Percentiles rank a stretch among this genome's conserved stretches.
These are phyloP conservation scores for Eucera pruinosa DNA, from an alignment of 2,888 invertebrate genomes.

Conservation along the genomic window DNA sequence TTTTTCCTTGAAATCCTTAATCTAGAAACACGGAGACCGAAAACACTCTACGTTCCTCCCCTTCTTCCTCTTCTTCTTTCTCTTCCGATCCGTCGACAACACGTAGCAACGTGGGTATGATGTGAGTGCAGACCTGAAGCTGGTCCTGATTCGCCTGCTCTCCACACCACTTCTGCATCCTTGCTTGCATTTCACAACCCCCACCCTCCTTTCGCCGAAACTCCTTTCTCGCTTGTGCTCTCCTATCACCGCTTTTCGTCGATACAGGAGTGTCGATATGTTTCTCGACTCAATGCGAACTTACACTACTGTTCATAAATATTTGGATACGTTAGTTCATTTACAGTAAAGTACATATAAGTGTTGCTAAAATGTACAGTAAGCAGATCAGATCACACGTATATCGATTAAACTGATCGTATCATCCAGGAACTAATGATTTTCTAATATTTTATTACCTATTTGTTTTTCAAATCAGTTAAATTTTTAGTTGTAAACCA, in stretches of 20 bases:
- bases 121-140: slow-evolving; percentile 75
- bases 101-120: slow-evolving; percentile 72
- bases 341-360: no score
- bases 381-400: no score
- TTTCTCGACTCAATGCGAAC: not conserved
- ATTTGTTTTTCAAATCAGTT: no score
- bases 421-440: no score
- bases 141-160: slow-evolving; percentile 79
- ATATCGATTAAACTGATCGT: no score
- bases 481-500: no score
- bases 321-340: no score
- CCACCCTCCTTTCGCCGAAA: slow-evolving; percentile 77
- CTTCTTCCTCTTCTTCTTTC: slow-evolving; percentile 25
- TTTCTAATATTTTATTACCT: no score
- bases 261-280: slow-evolving; percentile 21
- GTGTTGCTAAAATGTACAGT: no score
- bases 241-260: slow-evolving; percentile 47
- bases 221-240: slow-evolving; percentile 69
- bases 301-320: no score
- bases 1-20: not conserved
- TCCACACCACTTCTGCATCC: slow-evolving; percentile 77
- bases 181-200: slow-evolving; percentile 77
- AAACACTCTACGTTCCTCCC: not conserved
- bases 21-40: not conserved
- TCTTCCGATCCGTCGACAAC: slow-evolving; percentile 51